Conservation (phyloP, 2,888 invertebrate genomes). For the Lucinisca nassula region DNA sequence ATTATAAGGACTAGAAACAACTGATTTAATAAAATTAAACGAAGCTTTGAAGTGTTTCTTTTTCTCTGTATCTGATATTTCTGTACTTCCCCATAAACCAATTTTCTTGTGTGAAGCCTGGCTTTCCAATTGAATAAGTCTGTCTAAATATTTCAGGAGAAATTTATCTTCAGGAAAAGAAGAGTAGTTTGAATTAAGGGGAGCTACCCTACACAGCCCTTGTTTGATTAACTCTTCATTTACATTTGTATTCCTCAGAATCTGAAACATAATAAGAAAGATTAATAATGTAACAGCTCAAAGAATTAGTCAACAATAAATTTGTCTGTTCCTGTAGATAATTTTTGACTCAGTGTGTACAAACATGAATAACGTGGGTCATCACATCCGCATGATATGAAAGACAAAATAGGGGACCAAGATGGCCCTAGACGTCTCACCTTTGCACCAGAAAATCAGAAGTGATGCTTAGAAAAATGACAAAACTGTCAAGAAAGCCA, state of each 20-base stretch:
- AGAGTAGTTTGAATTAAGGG: neutral
- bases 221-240: constrained; percentile 46
- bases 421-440: too few species aligned
- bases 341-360: too few species aligned
- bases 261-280: constrained; percentile 28
- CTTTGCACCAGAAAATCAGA: too few species aligned
- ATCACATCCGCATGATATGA: too few species aligned
- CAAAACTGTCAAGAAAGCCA: too few species aligned
- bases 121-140: constrained; percentile 40
- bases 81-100: constrained; percentile 44
- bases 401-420: too few species aligned
- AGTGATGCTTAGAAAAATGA: too few species aligned
- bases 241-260: constrained; percentile 33
- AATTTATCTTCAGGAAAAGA: neutral
- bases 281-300: neutral
- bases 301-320: too few species aligned
- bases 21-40: neutral
- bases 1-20: constrained; percentile 34
- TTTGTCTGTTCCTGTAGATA: too few species aligned
- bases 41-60: neutral
- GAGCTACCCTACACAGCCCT: constrained; percentile 43
- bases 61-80: constrained; percentile 15
- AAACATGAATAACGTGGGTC: too few species aligned
- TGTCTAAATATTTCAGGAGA: constrained; percentile 33
- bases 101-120: constrained; percentile 34